Evolutionary conservation across 2,113 vertebrate genomes (phyloP), one percentile per base, ranked within the genome.

Genomic region (Cyphomyrus plagiostoma): DNA sequence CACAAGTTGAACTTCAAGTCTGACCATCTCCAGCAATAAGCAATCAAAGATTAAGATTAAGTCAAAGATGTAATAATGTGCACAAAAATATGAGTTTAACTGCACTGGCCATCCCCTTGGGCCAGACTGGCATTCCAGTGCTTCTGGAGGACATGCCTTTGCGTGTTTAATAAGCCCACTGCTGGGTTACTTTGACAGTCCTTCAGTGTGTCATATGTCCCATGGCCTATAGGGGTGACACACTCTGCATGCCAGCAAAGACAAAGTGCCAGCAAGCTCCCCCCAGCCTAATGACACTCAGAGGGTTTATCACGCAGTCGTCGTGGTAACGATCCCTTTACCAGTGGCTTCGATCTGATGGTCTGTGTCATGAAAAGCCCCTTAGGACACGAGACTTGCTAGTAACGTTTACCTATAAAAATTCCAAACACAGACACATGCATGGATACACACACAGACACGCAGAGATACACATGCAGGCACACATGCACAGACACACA

Each of bases 61-160:
- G 30, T 19, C 26, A 77, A 39, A 39, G 35, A 35, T 42, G 15
- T 0, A 42, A 77, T 77, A 77, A 39, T 13, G 15, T 70, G 13
- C 42, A 42, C 11, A 42, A 19, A 39, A 77, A 42, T 10, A 42
- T 80, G 74, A 80, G 26, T 42, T 11, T 70, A 30, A 70, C 26
- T 26, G 8, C 74, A 80, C 35, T 19, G 30, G 7, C 17, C 9
- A 45, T 15, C 56, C 77, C 89, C 90, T 89, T 86, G 82, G 90
- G 80, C 46, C 23, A 77, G 87, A 85, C 82, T 87, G 45, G 26
- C 19, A 82, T 35, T 66, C 1, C 46, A 84, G 46, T 10, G 9
- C 42, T 23, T 46, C 82, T 84, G 42, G 8, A 88, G 46, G 35
- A 48, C 62, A 19, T 80, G 74, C 35, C 74, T 39, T 42, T 80